Base-by-base conservation (phyloP, 2,797 vertebrate species). In the Remorina albescens region DNA sequence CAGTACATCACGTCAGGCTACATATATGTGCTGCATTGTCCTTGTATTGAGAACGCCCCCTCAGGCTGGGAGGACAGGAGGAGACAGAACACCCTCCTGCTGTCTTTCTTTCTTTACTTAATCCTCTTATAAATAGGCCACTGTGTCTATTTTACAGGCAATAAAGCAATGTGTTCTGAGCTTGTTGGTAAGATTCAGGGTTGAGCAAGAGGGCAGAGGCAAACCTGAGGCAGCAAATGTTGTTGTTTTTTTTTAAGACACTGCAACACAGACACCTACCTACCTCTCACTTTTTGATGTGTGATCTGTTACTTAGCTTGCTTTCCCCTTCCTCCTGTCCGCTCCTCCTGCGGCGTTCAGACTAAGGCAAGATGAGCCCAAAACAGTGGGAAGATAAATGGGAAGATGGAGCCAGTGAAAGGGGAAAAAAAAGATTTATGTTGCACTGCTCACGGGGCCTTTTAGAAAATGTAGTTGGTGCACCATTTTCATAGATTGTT, bases 81-180 rank as follows among this genome's bases (percentile, higher is more conserved):
- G 67, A 81, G 82, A 86, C 54, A 51, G 63, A 83, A 76, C 63
- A 76, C 71, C 78, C 82, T 80, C 92, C 85, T 73, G 85, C 85
- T 85, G 82, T 76, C 86, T 82, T 46, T 76, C 86, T 89, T 88
- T 92, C 80, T 93, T 85, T 72, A 76, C 82, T 67, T 93, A 93
- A 93, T 94, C 93, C 89, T 90, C 89, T 92, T 88, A 90, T 88
- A 93, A 93, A 93, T 89, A 89, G 92, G 83, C 93, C 89, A 92
- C 86, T 89, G 88, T 92, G 92, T 91, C 91, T 89, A 75, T 92
- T 95, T 93, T 85, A 94, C 90, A 93, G 90, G 84, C 91, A 91
- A 92, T 92, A 91, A 85, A 93, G 91, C 90, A 89, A 89, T 92
- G 91, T 87, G 84, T 86, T 81, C 72, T 67, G 72, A 81, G 83